Evolutionary conservation across 1,140 invertebrate genomes (phyloP).

Genomic region (Andrena cerasifolii): DNA sequence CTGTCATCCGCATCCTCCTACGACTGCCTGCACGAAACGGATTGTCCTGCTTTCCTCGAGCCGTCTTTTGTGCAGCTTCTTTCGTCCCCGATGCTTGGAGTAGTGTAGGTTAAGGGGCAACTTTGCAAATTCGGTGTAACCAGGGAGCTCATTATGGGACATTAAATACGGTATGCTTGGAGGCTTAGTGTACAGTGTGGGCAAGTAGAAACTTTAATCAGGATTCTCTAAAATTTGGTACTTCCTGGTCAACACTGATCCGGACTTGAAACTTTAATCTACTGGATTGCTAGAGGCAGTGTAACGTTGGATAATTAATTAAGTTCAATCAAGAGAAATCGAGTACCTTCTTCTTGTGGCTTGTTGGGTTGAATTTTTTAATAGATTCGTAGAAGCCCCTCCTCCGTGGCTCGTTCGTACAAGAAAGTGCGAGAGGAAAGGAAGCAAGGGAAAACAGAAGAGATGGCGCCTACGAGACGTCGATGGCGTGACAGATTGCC

Average conservation of each 20-base stretch:
- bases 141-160: too few relatives aligned
- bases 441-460: constrained; percentile 40
- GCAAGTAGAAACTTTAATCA: background rate
- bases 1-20: constrained; percentile 22
- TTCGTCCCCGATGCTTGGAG: background rate
- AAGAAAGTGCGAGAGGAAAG: constrained; percentile 16
- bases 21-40: constrained; percentile 5
- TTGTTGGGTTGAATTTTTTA: constrained; percentile 14
- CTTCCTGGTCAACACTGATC: too few relatives aligned
- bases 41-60: background rate
- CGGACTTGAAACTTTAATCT: too few relatives aligned
- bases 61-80: background rate
- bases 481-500: constrained; percentile 81
- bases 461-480: constrained; percentile 69
- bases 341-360: too few relatives aligned
- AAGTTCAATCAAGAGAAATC: too few relatives aligned
- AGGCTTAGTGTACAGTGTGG: too few relatives aligned
- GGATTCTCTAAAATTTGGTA: background rate
- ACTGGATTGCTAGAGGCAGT: too few relatives aligned
- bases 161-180: too few relatives aligned
- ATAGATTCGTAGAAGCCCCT: constrained; percentile 16
- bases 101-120: too few relatives aligned
- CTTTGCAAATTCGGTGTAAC: too few relatives aligned
- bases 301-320: too few relatives aligned
- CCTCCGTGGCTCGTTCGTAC: background rate